Percentiles rank a stretch among this genome's conserved stretches.
Conservation (phyloP, 2,113 vertebrate genomes). For the Pogona vitticeps region DNA sequence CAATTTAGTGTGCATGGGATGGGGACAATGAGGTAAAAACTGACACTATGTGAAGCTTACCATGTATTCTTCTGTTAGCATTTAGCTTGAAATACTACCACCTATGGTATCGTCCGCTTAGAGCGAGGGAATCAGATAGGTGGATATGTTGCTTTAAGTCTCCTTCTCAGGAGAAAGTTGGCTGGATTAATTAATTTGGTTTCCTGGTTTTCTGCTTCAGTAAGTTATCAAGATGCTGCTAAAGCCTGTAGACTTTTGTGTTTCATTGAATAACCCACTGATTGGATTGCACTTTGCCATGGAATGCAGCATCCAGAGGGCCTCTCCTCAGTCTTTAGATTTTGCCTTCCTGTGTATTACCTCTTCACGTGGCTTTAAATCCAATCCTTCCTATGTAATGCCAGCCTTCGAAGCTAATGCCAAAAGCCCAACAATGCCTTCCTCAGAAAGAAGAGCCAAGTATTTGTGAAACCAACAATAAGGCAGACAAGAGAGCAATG, state of each 20-base stretch:
- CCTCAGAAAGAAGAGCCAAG: not conserved
- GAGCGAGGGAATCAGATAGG: not conserved
- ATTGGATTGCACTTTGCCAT: constrained; percentile 11
- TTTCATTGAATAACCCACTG: constrained; percentile 8
- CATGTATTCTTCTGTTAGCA: not conserved
- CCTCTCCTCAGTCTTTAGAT: not conserved
- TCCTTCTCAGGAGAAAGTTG: not conserved
- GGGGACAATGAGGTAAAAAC: not conserved
- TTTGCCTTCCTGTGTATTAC: constrained; percentile 11
- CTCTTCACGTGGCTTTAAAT: not conserved
- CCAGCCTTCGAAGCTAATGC: not conserved
- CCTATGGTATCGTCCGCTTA: not conserved
- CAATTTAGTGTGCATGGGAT: not conserved
- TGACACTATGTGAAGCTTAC: not conserved
- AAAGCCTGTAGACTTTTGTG: constrained; percentile 3
- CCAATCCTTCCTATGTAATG: constrained; percentile 16
- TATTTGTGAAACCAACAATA: not conserved
- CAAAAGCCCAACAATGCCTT: constrained; percentile 24
- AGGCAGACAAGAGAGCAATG: constrained; percentile 39
- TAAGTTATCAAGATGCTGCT: constrained; percentile 10
- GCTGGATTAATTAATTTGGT: not conserved
- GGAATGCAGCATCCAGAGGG: not conserved
- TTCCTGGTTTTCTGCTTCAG: not conserved
- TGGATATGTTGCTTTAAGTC: not conserved
- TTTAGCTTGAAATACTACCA: not conserved